Percentiles rank a stretch among this genome's conserved stretches.
phyloP scores from a whole-genome alignment of 2,797 vertebrate genomes.

The Brotula barbata region DNA sequence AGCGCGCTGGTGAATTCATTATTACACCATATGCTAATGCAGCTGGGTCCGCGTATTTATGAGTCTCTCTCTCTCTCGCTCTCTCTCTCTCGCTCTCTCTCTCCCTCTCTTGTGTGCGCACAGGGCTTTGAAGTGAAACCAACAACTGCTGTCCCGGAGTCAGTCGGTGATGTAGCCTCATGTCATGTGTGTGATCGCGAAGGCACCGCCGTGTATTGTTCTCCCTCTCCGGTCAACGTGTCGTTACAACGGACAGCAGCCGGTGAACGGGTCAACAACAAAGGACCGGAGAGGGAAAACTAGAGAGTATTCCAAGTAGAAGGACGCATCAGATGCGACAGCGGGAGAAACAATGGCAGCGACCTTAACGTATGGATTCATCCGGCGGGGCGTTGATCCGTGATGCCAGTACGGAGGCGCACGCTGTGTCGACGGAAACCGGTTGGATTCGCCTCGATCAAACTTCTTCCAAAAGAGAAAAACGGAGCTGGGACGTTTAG shows the following conservation, averaged over 20 bases:
- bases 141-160: conserved; percentile 65
- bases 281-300: conserved; percentile 1
- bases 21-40: conserved; percentile 81
- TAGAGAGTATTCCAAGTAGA: neutral
- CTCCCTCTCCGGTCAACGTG: too few species aligned
- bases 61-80: conserved; percentile 32
- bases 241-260: neutral
- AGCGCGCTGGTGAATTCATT: conserved; percentile 79
- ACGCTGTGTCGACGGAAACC: conserved; percentile 48
- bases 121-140: conserved; percentile 65
- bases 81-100: conserved; percentile 21
- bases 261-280: neutral
- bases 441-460: conserved; percentile 54
- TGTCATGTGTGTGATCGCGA: conserved; percentile 16
- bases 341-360: conserved; percentile 31
- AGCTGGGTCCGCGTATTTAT: conserved; percentile 71
- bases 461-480: conserved; percentile 63
- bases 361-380: conserved; percentile 32
- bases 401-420: conserved; percentile 45
- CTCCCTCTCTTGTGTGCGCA: conserved; percentile 35
- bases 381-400: conserved; percentile 37
- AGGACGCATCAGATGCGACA: conserved; percentile 7
- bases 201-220: conserved; percentile 55
- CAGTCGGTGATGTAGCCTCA: conserved; percentile 48
- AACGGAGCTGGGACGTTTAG: conserved; percentile 52